Percentiles rank a stretch among this genome's conserved stretches.
Evolutionary conservation across 2,113 vertebrate genomes (phyloP).

Genomic region (Thryonomys swinderianus): DNA sequence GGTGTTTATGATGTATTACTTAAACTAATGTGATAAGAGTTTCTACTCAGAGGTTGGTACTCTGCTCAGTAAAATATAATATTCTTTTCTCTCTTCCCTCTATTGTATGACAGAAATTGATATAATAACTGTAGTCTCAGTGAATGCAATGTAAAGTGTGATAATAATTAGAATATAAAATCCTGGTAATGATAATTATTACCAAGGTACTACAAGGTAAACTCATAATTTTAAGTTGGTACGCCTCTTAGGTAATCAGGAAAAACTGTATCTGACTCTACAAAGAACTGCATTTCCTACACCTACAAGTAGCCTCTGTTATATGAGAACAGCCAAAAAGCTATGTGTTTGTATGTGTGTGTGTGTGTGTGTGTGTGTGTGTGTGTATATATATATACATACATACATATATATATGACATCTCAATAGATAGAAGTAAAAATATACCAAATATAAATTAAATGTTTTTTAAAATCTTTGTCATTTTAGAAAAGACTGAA

Average conservation of each 20-base stretch:
- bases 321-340: background rate
- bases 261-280: background rate
- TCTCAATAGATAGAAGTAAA: background rate
- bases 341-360: background rate
- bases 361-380: too few species aligned
- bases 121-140: background rate
- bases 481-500: background rate
- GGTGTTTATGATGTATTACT: background rate
- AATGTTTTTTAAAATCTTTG: background rate
- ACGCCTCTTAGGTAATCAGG: background rate
- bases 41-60: background rate
- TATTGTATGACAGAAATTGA: background rate
- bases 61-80: background rate
- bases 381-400: too few species aligned
- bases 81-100: background rate
- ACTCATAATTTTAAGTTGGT: background rate
- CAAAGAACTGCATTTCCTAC: background rate
- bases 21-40: background rate
- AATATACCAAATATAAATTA: background rate
- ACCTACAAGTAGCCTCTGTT: background rate
- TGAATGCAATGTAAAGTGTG: background rate
- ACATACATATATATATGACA: background rate
- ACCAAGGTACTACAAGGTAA: background rate
- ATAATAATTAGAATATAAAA: conserved; percentile 39
- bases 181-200: background rate